Base-by-base conservation (phyloP, 2,797 vertebrate species). In the Chaenodraco wilsoni region DNA sequence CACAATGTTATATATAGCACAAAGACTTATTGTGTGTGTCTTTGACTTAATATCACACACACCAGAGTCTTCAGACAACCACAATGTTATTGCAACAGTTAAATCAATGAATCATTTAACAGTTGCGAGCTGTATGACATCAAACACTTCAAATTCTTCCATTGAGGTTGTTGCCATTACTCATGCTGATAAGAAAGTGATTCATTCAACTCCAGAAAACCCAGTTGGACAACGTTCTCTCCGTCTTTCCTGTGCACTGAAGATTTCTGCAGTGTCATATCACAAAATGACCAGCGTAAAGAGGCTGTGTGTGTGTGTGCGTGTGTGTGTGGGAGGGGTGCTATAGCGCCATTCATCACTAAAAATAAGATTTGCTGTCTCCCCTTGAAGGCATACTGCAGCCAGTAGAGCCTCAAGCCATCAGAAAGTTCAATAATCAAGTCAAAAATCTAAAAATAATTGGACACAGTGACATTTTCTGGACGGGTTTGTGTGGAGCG, bases 301-400 rank as follows among this genome's bases (percentile, higher is more conserved):
- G 33, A 37, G 33, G 6, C n/a, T n/a, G 48, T 14, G 1, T 41
- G 31, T 27, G 23, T 23, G 23, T 3, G 23, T 23, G 23, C 23
- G 23, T 23, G 23, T 27, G 23, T 23, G 21, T 21, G 23, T 23
- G 23, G 17, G 17, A 57, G 37, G 1, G 17, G 16, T 16, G 58
- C 57, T 3, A 5, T 3, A 3, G 50, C 13, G 4, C 8, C 56
- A 52, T 70, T 45, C 16, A 41, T 69, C 62, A 67, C 66, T 50
- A 33, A 54, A 63, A 66, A 69, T 17, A 19, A 65, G 40, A 65
- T 40, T 31, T 50, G 7, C 70, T 16, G 46, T 65, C 63, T 62
- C 40, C 49, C 14, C 51, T 5, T 61, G 21, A 52, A 15, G 17
- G 10, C 57, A 65, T 13, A 27, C 45, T 43, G 54, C 57, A 8